Conservation (phyloP, 2,797 vertebrate genomes). For the Poecile montanus region DNA sequence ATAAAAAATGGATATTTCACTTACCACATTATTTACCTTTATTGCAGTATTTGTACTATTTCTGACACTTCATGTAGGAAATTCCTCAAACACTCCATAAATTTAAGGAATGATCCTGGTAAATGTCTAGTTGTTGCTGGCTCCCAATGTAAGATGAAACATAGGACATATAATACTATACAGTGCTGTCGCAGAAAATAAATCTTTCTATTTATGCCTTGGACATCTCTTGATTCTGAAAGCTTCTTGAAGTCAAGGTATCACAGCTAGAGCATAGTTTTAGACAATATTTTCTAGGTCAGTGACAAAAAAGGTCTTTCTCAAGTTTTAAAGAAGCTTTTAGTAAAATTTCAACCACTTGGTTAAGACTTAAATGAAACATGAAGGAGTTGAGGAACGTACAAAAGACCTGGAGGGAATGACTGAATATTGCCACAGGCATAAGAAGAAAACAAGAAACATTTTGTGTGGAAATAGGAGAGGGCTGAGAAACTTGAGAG, state of each 20-base stretch:
- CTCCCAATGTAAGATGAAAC: neutral
- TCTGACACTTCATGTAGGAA: neutral
- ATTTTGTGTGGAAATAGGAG: neutral
- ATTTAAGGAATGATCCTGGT: conserved; percentile 13
- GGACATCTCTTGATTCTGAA: neutral
- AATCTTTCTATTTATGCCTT: neutral
- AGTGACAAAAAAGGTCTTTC: neutral
- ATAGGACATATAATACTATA: neutral
- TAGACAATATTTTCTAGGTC: neutral
- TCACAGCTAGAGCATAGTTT: neutral
- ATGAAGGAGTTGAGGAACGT: neutral
- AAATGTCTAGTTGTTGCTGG: conserved; percentile 5
- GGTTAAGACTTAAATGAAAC: neutral
- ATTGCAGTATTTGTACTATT: conserved; percentile 8
- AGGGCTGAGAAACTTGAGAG: neutral
- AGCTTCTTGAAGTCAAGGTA: neutral
- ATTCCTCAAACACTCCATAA: conserved; percentile 28
- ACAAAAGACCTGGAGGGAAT: neutral
- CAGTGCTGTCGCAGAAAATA: neutral
- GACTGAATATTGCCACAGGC: neutral
- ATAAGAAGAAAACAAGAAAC: neutral
- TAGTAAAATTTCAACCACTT: neutral
- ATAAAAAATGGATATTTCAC: conserved; percentile 5
- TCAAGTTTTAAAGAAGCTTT: neutral
- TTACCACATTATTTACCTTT: conserved; percentile 9